Evolutionary conservation across 2,888 invertebrate genomes (phyloP).

Genomic region (Chaetogeoica ovagalla): DNA sequence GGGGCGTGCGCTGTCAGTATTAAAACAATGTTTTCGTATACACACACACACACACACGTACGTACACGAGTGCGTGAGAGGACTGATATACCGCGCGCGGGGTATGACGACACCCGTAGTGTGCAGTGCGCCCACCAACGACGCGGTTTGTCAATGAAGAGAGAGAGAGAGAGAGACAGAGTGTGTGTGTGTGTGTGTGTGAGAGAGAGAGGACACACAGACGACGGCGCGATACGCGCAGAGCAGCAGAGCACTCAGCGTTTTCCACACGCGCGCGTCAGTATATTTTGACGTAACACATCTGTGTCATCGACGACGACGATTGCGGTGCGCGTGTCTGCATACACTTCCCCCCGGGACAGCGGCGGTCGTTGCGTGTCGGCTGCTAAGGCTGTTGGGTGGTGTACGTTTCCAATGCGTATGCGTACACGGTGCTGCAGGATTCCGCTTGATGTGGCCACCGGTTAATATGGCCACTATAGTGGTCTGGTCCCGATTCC

Average conservation of each 20-base stretch:
- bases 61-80: not conserved
- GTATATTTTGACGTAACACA: conserved; percentile 30
- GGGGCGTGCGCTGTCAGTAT: conserved; percentile 21
- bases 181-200: too few relatives aligned
- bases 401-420: too few relatives aligned
- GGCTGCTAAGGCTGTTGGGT: too few relatives aligned
- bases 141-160: conserved; percentile 30
- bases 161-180: not conserved
- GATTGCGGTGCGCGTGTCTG: not conserved
- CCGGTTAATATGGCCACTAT: too few relatives aligned
- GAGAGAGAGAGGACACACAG: too few relatives aligned
- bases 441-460: too few relatives aligned
- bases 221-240: not conserved
- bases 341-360: not conserved
- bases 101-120: conserved; percentile 31
- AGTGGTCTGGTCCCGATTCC: too few relatives aligned
- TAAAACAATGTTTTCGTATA: conserved; percentile 47
- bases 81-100: not conserved
- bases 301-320: conserved; percentile 20
- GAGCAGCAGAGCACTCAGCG: not conserved
- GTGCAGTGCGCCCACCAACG: conserved; percentile 37
- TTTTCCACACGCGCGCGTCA: not conserved
- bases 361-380: too few relatives aligned
- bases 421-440: too few relatives aligned
- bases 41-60: too few relatives aligned